Percentiles rank a stretch among this genome's conserved stretches.
These are phyloP conservation scores for Drosophila atripex DNA, from an alignment of 2,888 invertebrate genomes.

Conservation along the genomic window DNA sequence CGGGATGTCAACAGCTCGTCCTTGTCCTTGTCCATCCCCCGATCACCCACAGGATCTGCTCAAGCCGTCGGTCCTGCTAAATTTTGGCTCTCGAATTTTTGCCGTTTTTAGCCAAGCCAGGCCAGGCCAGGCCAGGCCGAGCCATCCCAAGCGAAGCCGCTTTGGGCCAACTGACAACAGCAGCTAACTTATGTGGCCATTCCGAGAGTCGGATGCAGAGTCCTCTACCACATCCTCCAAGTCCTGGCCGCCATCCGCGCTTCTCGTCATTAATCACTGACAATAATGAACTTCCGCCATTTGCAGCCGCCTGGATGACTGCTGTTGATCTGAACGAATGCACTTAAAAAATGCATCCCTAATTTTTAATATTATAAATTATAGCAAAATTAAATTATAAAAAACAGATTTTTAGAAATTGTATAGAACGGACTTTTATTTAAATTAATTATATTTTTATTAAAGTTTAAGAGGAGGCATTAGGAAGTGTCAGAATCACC, in stretches of 20 bases:
- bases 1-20: slow-evolving; percentile 54
- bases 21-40: slow-evolving; percentile 15
- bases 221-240: slow-evolving; percentile 3
- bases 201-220: slow-evolving; percentile 9
- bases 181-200: slow-evolving; percentile 69
- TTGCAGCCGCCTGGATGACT: slow-evolving; percentile 59
- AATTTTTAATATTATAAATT: no score
- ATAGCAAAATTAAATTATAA: not conserved
- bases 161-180: slow-evolving; percentile 55
- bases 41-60: slow-evolving; percentile 13
- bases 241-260: slow-evolving; percentile 24
- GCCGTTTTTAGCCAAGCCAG: not conserved
- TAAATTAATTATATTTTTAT: not conserved
- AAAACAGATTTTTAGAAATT: not conserved
- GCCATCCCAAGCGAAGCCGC: not conserved
- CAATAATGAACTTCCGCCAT: slow-evolving; percentile 82
- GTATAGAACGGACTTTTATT: not conserved
- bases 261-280: slow-evolving; percentile 81
- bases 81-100: slow-evolving; percentile 22
- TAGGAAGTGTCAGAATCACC: not conserved
- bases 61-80: slow-evolving; percentile 13
- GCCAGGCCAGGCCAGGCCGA: no score
- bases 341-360: slow-evolving; percentile 2
- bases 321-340: slow-evolving; percentile 17
- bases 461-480: not conserved